Base-by-base conservation (phyloP, 23 tunicate species). In the Corella eumyota region DNA sequence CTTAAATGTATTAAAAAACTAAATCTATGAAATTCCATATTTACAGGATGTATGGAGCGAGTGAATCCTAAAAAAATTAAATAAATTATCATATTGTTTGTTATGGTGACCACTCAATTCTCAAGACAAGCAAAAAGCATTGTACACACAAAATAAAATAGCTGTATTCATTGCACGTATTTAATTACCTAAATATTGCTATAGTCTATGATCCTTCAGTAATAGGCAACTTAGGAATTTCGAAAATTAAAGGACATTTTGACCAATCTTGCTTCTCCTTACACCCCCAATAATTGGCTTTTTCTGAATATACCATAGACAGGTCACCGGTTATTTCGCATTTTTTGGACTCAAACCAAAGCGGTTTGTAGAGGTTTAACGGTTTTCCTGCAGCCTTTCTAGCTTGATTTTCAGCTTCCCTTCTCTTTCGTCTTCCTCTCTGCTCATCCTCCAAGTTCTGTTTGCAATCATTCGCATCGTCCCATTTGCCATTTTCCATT, bases 401-500 rank as follows among this genome's bases (percentile, higher is more conserved):
- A 20, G 62, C 63, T 4, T 70, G 60, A 6, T 23, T 75, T 45
- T 67, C 87, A 23, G 69, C 65, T 45, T 88, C 82, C 36, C 99
- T 59, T 50, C 44, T 59, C 36, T 62, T 69, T 27, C 99, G 63
- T 38, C 99, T 71, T 45, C 31, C 69, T 50, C 99, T 51, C 36
- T 93, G 99, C 23, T 72, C 74, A 82, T 93, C 85, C 64, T 93
- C 99, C 29, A 93, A 71, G 4, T 53, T 67, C 36, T 55, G 81
- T 62, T 92, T 92, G 17, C 70, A 46, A 19, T 76, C 83, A 76
- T 92, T 92, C 2, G 98, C 93, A 0, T 46, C 58, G 49, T 92
- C 98, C 98, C 98, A 92, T 25, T 78, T 66, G 9, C 76, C 84
- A 30, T 83, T 57, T 61, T 92, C 98, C 98, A 92, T 92, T 34